Percentiles rank a stretch among this genome's conserved stretches.
These are phyloP conservation scores for Ganaspis sp. DNA, from an alignment of 1,140 invertebrate genomes.

Conservation along the genomic window DNA sequence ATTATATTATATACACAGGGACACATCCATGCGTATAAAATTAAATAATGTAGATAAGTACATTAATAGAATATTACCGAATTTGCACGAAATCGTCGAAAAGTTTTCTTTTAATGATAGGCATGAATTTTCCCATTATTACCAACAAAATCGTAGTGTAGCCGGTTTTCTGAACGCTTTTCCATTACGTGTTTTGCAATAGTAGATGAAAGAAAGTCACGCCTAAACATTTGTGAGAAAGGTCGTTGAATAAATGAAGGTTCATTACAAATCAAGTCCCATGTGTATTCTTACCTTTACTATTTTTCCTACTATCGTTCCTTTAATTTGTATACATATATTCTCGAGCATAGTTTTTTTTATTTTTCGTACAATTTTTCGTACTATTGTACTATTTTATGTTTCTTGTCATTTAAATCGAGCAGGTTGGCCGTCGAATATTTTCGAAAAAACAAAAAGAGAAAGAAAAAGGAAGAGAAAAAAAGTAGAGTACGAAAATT, in stretches of 20 bases:
- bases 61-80: conserved; percentile 21
- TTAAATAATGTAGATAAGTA: conserved; percentile 25
- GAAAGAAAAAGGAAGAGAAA: too few species aligned
- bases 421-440: too few species aligned
- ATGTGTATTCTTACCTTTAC: neutral
- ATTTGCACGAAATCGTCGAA: conserved; percentile 20
- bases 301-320: too few species aligned
- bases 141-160: neutral
- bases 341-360: too few species aligned
- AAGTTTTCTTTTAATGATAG: neutral
- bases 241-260: conserved; percentile 21
- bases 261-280: neutral
- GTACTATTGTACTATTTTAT: too few species aligned
- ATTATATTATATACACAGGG: conserved; percentile 5
- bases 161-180: neutral
- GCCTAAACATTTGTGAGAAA: conserved; percentile 13
- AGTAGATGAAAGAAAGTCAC: neutral
- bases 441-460: too few species aligned
- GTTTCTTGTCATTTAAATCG: too few species aligned
- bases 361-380: too few species aligned
- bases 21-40: neutral
- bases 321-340: too few species aligned
- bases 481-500: too few species aligned
- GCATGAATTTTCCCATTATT: neutral
- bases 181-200: neutral